Percentiles rank a stretch among this genome's conserved stretches.
phyloP scores from a whole-genome alignment of 2,113 vertebrate genomes.

The Gasterosteus nipponicus region DNA sequence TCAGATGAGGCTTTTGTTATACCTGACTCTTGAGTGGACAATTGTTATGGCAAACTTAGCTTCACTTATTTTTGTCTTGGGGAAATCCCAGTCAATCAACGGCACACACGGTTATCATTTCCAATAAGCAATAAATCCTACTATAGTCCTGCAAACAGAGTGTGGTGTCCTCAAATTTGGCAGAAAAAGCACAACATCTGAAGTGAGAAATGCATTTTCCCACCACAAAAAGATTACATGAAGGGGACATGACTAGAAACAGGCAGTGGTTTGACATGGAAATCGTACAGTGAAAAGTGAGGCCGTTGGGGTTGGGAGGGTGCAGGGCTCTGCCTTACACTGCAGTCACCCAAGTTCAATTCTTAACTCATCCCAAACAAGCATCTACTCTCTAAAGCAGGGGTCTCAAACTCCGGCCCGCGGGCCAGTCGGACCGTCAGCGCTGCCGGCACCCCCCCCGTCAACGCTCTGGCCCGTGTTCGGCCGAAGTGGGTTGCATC shows the following conservation, averaged over 20 bases:
- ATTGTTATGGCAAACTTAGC: conserved; percentile 40
- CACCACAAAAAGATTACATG: conserved; percentile 68
- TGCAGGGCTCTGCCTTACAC: conserved; percentile 45
- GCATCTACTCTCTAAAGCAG: neutral
- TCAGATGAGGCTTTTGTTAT: conserved; percentile 8
- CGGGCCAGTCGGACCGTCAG: no score
- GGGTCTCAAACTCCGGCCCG: no score
- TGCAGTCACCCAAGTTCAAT: conserved; percentile 54
- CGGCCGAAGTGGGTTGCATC: no score
- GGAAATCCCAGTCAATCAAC: conserved; percentile 33
- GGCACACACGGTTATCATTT: conserved; percentile 45
- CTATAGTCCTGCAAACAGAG: conserved; percentile 17
- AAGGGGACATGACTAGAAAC: conserved; percentile 65
- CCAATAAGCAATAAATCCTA: conserved; percentile 53
- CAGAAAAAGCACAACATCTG: conserved; percentile 37
- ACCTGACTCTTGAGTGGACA: conserved; percentile 7
- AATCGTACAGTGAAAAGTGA: conserved; percentile 67
- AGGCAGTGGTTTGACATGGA: conserved; percentile 66
- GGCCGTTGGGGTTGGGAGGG: conserved; percentile 50
- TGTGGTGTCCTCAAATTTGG: conserved; percentile 46
- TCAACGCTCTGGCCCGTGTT: no score
- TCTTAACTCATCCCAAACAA: conserved; percentile 30
- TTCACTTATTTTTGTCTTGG: conserved; percentile 31
- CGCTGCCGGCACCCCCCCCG: no score
- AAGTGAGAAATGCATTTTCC: conserved; percentile 66